Evolutionary conservation across 2,113 vertebrate genomes (phyloP), one percentile per base, ranked within the genome.

Genomic region (Rhabdornis inornatus): DNA sequence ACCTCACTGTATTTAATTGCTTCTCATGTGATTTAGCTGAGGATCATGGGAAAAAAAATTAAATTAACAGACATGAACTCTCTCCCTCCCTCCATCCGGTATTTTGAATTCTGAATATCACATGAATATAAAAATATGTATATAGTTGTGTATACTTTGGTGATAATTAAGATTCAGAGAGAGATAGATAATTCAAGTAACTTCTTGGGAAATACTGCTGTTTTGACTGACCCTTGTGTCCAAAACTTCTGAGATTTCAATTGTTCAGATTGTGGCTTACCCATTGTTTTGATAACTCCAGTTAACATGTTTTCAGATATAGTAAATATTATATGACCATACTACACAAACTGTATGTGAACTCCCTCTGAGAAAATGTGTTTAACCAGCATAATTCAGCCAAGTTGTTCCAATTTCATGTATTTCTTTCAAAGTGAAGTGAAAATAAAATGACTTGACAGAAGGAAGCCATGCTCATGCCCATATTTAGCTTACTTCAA

Each of bases 301-400:
- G 7, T 56, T 79, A 71, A 64, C 4, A 7, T 14, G 6, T 30
- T 8, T 83, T 88, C 23, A 30, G 13, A 53, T 15, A 37, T 3
- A 30, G 14, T 2, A 82, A 90, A 82, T 25, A 15, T 27, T 30
- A 23, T 18, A 16, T 23, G 39, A 60, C 30, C 24, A 31, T 64
- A 82, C 80, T 76, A 92, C 30, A 18, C 11, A 93, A 97, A 50
- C 89, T 68, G 27, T 94, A 96, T 95, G 39, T 91, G 86, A 90
- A 81, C 68, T 94, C 59, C 40, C 63, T 71, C 39, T 83, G 76
- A 95, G 92, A 93, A 97, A 96, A 96, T 89, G 30, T 81, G 40
- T 68, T 92, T 93, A 92, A 96, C 96, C 39, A 94, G 57, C 77
- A 91, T 95, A 89, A 94, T 94, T 97, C 96, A 97, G 28, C 39